These are phyloP conservation scores for Allophyes oxyacanthae DNA, from an alignment of 2,888 invertebrate genomes.

Conservation along the genomic window DNA sequence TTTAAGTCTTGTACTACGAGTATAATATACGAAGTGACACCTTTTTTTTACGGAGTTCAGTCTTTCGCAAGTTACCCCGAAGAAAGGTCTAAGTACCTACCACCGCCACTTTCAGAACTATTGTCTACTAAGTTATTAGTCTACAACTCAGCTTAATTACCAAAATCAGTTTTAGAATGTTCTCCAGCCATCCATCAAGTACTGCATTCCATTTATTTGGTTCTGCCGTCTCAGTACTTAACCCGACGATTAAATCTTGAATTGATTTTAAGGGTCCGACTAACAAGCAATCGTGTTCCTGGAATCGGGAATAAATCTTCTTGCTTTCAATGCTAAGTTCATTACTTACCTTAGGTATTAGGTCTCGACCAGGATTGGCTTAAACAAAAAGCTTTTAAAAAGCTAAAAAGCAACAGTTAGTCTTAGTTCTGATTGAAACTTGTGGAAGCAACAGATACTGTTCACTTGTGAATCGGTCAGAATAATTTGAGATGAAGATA, in stretches of 20 bases:
- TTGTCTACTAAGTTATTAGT: background rate
- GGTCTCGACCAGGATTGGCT: conserved; percentile 21
- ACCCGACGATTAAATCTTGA: conserved; percentile 37
- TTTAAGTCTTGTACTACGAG: too few relatives aligned
- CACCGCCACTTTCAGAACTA: too few relatives aligned
- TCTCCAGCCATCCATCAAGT: conserved; percentile 13
- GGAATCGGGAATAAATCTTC: conserved; percentile 45
- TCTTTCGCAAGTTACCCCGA: too few relatives aligned
- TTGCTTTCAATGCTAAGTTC: conserved; percentile 19
- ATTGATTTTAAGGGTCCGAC: conserved; percentile 46
- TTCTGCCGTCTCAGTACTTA: background rate
- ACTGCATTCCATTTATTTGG: too few relatives aligned
- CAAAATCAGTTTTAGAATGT: conserved; percentile 1
- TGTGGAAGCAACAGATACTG: too few relatives aligned
- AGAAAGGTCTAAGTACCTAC: too few relatives aligned
- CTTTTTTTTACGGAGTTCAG: too few relatives aligned
- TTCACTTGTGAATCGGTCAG: too few relatives aligned
- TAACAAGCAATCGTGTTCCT: conserved; percentile 29
- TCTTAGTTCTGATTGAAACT: conserved; percentile 7
- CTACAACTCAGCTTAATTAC: background rate
- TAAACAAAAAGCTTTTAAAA: conserved; percentile 12
- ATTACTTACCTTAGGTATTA: conserved; percentile 46
- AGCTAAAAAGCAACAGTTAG: conserved; percentile 22
- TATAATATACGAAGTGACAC: too few relatives aligned
- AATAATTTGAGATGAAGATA: too few relatives aligned